A percentile compares a stretch with the other conserved stretches of the same genome.
Evolutionary conservation across 2,888 invertebrate species (phyloP).

Genomic region (Pedicia rivosa): DNA sequence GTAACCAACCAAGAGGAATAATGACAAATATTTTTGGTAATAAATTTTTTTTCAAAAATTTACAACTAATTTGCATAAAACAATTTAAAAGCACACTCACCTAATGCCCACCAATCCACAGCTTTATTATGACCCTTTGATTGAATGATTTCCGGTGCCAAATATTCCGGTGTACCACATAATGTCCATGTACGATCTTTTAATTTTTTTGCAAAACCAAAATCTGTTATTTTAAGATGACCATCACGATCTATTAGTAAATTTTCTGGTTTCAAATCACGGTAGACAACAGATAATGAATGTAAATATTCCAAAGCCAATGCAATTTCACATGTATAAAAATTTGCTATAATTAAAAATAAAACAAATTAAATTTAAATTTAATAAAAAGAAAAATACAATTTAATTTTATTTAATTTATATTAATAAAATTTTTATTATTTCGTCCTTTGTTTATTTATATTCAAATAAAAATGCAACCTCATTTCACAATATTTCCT

Average conservation of each 20-base stretch:
- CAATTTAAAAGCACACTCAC: constrained; percentile 40
- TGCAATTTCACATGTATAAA: constrained; percentile 90
- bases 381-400: no score
- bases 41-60: no score
- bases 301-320: constrained; percentile 90
- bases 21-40: no score
- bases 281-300: constrained; percentile 70
- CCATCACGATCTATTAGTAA: constrained; percentile 82
- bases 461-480: no score
- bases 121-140: constrained; percentile 97
- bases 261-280: constrained; percentile 89
- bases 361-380: background rate
- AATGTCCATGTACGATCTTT: constrained; percentile 92
- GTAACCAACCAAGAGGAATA: no score
- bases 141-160: constrained; percentile 94
- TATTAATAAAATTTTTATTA: no score
- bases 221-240: constrained; percentile 94
- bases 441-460: no score
- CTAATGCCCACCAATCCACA: constrained; percentile 98
- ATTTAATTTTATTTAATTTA: no score
- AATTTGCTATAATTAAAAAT: constrained; percentile 43
- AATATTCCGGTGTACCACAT: constrained; percentile 93
- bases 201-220: constrained; percentile 92
- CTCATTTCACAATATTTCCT: no score
- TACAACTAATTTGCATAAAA: background rate